A percentile compares a stretch with the other conserved stretches of the same genome.
Evolutionary conservation across 2,797 vertebrate species (phyloP).

Genomic region (Selene dorsalis): DNA sequence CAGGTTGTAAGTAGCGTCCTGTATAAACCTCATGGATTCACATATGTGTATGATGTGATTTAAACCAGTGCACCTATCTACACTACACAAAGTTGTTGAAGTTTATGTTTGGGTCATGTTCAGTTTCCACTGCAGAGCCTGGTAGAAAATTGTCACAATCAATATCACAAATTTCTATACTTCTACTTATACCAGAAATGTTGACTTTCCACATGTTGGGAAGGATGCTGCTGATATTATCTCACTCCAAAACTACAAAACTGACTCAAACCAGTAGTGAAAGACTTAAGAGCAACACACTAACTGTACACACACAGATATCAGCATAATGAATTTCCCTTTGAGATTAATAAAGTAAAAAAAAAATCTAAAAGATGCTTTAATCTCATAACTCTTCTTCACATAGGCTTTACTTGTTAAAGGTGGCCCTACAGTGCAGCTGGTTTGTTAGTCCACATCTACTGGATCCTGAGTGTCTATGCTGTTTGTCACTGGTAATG

Average conservation of each 20-base stretch:
- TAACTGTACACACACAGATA: neutral
- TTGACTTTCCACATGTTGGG: too few relatives aligned
- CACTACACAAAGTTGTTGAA: neutral
- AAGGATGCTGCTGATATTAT: neutral
- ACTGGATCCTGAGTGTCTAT: neutral
- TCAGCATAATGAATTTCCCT: too few relatives aligned
- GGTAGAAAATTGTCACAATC: neutral
- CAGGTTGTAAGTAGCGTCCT: too few relatives aligned
- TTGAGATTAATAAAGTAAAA: too few relatives aligned
- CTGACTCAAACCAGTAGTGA: too few relatives aligned
- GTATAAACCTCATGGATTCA: too few relatives aligned
- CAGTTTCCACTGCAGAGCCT: neutral
- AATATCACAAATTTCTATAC: conserved; percentile 8
- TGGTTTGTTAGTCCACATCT: conserved; percentile 6
- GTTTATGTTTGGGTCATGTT: neutral
- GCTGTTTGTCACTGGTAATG: neutral
- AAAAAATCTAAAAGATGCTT: neutral
- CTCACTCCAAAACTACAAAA: neutral
- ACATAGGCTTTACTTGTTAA: neutral
- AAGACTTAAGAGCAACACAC: neutral
- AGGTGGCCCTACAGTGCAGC: neutral
- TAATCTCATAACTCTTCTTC: neutral
- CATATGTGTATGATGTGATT: neutral
- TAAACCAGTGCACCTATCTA: neutral
- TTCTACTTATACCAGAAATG: too few relatives aligned